phyloP scores from a whole-genome alignment of 2,888 invertebrate species.

The Gordius sp. region DNA sequence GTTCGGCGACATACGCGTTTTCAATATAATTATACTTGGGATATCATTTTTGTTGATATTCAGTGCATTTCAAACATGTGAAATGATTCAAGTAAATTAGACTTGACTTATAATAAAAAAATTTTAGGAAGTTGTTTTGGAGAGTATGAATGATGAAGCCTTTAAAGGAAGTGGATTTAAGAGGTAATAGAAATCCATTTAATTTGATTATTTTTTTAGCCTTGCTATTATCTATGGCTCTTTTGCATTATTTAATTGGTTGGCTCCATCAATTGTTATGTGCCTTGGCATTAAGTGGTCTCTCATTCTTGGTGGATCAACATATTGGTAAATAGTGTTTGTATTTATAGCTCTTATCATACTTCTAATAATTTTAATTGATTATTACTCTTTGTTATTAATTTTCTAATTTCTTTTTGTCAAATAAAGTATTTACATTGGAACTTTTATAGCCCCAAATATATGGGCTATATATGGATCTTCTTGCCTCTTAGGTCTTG shows the following conservation, averaged over 20 bases:
- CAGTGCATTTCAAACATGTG: constrained; percentile 14
- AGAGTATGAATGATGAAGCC: neutral
- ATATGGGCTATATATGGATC: constrained; percentile 5
- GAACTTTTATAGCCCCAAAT: neutral
- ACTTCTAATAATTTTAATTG: no score
- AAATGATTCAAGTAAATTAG: constrained; percentile 11
- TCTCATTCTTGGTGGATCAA: constrained; percentile 7
- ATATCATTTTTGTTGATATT: neutral
- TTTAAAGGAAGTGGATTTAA: neutral
- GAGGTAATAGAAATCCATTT: neutral
- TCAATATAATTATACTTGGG: constrained; percentile 6
- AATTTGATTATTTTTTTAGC: constrained; percentile 3
- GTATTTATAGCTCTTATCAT: no score
- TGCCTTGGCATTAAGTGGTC: neutral
- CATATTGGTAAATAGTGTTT: constrained; percentile 2
- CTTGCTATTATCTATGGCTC: constrained; percentile 11
- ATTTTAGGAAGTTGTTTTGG: constrained; percentile 7
- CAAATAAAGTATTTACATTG: neutral
- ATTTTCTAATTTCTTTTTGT: neutral
- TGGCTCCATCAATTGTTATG: neutral
- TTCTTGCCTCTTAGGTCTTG: neutral
- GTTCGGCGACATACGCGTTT: no score
- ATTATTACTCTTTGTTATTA: no score
- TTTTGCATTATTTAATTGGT: constrained; percentile 11
- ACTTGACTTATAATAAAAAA: neutral